These are phyloP conservation scores for Porites rus DNA, from an alignment of 92 coral and sea anemone species.

Conservation along the genomic window DNA sequence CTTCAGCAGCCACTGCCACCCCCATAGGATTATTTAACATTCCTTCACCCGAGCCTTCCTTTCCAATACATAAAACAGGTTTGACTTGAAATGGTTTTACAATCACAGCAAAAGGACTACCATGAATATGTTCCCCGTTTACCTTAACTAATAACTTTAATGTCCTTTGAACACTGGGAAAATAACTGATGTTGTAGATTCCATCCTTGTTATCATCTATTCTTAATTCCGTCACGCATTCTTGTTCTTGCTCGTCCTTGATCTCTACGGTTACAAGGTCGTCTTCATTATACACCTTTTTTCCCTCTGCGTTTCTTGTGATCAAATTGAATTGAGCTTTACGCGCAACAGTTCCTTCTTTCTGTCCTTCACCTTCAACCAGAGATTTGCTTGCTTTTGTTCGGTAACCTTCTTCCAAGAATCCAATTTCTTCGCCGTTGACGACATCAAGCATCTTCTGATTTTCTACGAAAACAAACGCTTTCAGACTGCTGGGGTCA, in stretches of 20 bases:
- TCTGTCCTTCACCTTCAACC: not conserved
- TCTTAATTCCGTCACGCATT: not conserved
- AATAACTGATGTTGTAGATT: slow-evolving; percentile 3
- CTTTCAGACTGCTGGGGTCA: not conserved
- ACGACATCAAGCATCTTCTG: not conserved
- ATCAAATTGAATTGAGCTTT: not conserved
- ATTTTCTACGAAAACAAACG: not conserved
- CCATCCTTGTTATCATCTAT: not conserved
- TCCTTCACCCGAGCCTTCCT: not conserved
- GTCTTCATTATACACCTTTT: not conserved
- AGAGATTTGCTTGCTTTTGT: not conserved
- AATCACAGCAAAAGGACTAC: not conserved
- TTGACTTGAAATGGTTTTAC: slow-evolving; percentile 3
- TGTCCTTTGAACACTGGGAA: slow-evolving; percentile 1
- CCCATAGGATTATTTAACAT: not conserved
- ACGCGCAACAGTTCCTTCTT: not conserved
- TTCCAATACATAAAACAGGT: not conserved
- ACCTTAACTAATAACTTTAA: not conserved
- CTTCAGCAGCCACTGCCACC: not conserved
- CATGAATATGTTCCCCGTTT: slow-evolving; percentile 2
- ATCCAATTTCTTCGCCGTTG: not conserved
- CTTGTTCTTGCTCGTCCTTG: not conserved
- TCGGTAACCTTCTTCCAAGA: not conserved
- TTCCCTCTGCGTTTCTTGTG: not conserved
- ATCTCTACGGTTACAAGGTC: not conserved